Conservation (phyloP, 2,797 vertebrate species). For the Poecilia gillii region DNA sequence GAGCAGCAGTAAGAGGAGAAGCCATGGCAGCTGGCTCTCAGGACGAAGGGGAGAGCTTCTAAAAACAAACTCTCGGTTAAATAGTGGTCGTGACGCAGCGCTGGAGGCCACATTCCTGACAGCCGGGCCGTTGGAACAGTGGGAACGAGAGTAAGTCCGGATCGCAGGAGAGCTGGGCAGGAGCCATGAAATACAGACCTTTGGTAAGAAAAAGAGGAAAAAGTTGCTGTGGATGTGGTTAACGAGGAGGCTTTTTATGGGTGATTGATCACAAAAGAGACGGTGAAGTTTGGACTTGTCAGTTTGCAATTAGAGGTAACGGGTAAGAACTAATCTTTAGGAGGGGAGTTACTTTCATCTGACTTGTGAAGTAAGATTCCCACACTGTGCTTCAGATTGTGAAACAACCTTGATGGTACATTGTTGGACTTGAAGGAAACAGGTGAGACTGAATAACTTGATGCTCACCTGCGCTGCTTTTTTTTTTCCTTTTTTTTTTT, state of each 20-base stretch:
- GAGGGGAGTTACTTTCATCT: neutral
- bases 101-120: slow-evolving; percentile 54
- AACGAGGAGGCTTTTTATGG: neutral
- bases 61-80: slow-evolving; percentile 71
- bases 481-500: too few species aligned
- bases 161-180: slow-evolving; percentile 34
- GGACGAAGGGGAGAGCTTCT: slow-evolving; percentile 67
- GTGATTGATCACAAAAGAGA: neutral
- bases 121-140: slow-evolving; percentile 26
- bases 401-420: slow-evolving; percentile 5
- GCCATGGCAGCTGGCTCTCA: slow-evolving; percentile 76
- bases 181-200: slow-evolving; percentile 79
- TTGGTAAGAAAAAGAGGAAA: slow-evolving; percentile 70
- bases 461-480: slow-evolving; percentile 1
- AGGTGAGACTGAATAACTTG: slow-evolving; percentile 22
- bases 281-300: neutral
- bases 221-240: neutral
- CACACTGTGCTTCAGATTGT: neutral
- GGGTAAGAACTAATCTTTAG: neutral
- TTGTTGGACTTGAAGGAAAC: slow-evolving; percentile 36
- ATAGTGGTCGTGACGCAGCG: slow-evolving; percentile 48
- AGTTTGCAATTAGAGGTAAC: slow-evolving; percentile 16
- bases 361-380: neutral
- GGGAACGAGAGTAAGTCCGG: neutral
- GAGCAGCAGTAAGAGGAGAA: slow-evolving; percentile 69